Percentiles rank a stretch among this genome's conserved stretches.
Conservation (phyloP, 2,888 invertebrate species). For the Apamea monoglypha region DNA sequence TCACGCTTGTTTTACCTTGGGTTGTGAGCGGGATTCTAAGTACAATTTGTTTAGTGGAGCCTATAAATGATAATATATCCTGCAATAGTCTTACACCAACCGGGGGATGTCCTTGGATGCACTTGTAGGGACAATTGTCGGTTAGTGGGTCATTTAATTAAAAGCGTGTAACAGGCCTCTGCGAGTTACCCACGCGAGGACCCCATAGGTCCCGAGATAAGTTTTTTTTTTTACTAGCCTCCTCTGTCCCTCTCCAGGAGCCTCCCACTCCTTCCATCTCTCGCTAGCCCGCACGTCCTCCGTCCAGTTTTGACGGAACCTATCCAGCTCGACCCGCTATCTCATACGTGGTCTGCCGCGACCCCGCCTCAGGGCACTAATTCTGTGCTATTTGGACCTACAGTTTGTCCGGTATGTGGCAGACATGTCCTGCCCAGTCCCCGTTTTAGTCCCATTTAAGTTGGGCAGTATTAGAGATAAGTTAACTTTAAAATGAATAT, state of each 20-base stretch:
- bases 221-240: too few species aligned
- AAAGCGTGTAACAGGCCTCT: not conserved
- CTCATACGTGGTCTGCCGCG: not conserved
- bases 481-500: too few species aligned
- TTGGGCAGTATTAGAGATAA: too few species aligned
- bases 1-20: slow-evolving; percentile 30
- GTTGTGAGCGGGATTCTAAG: slow-evolving; percentile 20
- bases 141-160: not conserved
- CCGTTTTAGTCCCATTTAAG: too few species aligned
- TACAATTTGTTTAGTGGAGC: not conserved
- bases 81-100: not conserved
- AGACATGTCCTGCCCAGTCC: too few species aligned
- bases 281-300: not conserved
- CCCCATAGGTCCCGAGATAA: not conserved
- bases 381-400: not conserved
- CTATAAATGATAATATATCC: not conserved
- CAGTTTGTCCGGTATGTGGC: too few species aligned
- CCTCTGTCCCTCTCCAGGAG: not conserved
- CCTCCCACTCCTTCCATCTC: not conserved
- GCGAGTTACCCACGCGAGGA: not conserved
- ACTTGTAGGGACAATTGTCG: not conserved
- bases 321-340: not conserved
- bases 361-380: not conserved
- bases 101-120: not conserved
- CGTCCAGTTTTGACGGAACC: not conserved